Conservation (phyloP, 2,888 invertebrate species). For the Phaonia tiefii region DNA sequence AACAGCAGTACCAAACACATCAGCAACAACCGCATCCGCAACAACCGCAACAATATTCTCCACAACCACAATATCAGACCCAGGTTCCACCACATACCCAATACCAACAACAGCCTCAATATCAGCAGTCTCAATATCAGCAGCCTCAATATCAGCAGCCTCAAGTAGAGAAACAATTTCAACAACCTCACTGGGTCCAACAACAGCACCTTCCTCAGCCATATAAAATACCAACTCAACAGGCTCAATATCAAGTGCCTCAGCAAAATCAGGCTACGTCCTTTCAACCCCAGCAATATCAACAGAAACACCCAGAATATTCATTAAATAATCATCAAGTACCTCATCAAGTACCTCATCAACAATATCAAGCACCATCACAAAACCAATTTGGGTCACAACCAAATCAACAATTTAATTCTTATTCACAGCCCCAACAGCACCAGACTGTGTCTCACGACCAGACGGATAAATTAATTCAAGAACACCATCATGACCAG, state of each 20-base stretch:
- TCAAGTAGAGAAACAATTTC: slow-evolving; percentile 64
- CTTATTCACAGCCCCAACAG: slow-evolving; percentile 79
- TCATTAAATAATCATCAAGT: slow-evolving; percentile 40
- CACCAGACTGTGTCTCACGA: slow-evolving; percentile 73
- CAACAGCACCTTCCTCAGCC: slow-evolving; percentile 66
- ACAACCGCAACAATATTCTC: slow-evolving; percentile 66
- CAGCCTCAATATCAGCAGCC: slow-evolving; percentile 61
- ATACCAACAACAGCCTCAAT: slow-evolving; percentile 59
- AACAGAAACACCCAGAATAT: slow-evolving; percentile 33
- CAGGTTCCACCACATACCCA: slow-evolving; percentile 57
- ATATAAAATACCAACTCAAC: slow-evolving; percentile 50
- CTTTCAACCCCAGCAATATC: slow-evolving; percentile 56
- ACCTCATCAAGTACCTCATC: slow-evolving; percentile 38
- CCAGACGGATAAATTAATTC: slow-evolving; percentile 71
- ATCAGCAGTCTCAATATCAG: slow-evolving; percentile 67
- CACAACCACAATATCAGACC: slow-evolving; percentile 58
- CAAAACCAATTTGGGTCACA: slow-evolving; percentile 75
- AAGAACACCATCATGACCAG: slow-evolving; percentile 71
- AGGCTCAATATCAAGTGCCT: slow-evolving; percentile 67
- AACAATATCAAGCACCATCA: slow-evolving; percentile 71
- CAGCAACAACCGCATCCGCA: slow-evolving; percentile 45
- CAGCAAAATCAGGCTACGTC: slow-evolving; percentile 65
- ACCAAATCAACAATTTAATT: slow-evolving; percentile 78
- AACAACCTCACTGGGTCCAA: slow-evolving; percentile 68
- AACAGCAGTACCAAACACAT: slow-evolving; percentile 36